Evolutionary conservation across 2,113 vertebrate species (phyloP).

Genomic region (human (Homo sapiens)): GRCh38 chr6:143682501-143683000

Average conservation of each 20-base stretch:
- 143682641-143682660: constrained; percentile 5
- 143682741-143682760: not conserved
- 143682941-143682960: not conserved
- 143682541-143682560: not conserved
- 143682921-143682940: not conserved
- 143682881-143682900: not conserved
- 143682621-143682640: constrained; percentile 9
- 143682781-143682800: not conserved
- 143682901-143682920: constrained; percentile 1
- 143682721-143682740: not conserved
- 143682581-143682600: not conserved
- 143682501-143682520: not conserved
- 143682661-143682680: not conserved
- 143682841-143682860: not conserved
- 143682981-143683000: not conserved
- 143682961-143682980: not conserved
- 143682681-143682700: not conserved
- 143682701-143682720: not conserved
- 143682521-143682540: not conserved
- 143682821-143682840: not conserved
- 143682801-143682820: not conserved
- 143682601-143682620: not conserved
- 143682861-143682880: not conserved
- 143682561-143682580: not conserved
- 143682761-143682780: no score